These are phyloP conservation scores for Eremophila alpestris DNA, from an alignment of 2,797 vertebrate genomes.

Conservation along the genomic window DNA sequence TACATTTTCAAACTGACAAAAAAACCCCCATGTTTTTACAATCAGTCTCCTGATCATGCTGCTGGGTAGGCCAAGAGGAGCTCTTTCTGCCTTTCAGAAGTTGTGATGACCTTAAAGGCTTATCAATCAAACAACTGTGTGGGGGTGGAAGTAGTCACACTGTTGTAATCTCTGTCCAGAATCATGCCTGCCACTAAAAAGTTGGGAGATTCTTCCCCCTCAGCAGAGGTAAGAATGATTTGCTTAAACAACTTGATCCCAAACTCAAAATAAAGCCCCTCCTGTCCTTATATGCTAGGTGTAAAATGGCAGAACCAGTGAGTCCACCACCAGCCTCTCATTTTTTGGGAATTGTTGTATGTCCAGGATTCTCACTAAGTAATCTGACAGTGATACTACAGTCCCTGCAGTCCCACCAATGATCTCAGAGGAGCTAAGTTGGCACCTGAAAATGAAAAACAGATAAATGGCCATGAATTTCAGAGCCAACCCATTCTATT, in stretches of 20 bases:
- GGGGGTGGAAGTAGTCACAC: background rate
- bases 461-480: background rate
- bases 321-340: background rate
- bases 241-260: background rate
- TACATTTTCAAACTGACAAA: background rate
- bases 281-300: background rate
- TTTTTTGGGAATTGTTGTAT: background rate
- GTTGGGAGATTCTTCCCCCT: background rate
- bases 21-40: background rate
- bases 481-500: background rate
- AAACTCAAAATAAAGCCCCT: background rate
- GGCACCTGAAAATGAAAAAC: background rate
- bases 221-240: background rate
- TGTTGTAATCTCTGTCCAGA: background rate
- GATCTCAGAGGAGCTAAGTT: background rate
- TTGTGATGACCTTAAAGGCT: background rate
- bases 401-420: background rate
- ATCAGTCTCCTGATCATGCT: background rate
- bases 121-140: background rate
- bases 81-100: background rate
- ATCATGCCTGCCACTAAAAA: background rate
- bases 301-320: background rate
- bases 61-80: background rate
- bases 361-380: background rate
- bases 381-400: background rate